A percentile compares a stretch with the other conserved stretches of the same genome.
Evolutionary conservation across 2,888 invertebrate species (phyloP).

Genomic region (Pristionchus arcanus): DNA sequence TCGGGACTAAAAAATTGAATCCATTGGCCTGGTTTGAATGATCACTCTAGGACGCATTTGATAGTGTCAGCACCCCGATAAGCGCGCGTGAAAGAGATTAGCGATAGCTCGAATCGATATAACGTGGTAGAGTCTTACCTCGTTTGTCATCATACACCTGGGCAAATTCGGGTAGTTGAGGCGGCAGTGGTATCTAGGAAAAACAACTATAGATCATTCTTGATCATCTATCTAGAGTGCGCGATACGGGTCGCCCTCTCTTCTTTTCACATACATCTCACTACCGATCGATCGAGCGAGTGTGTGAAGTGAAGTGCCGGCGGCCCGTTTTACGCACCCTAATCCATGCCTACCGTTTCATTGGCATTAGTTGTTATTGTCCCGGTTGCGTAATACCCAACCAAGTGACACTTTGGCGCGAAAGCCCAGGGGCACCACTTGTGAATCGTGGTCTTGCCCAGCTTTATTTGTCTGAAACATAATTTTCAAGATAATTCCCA

Average conservation of each 20-base stretch:
- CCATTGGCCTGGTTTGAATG: background rate
- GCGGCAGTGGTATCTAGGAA: constrained; percentile 4
- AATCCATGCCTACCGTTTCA: background rate
- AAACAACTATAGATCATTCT: too few species aligned
- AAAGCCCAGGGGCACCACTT: constrained; percentile 42
- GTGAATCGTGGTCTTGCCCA: constrained; percentile 24
- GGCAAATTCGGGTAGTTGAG: background rate
- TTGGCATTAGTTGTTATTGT: background rate
- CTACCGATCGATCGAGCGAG: too few species aligned
- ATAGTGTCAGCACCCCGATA: background rate
- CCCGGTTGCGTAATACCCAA: constrained; percentile 35
- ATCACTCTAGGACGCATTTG: background rate
- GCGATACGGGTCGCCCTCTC: too few species aligned
- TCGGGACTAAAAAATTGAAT: too few species aligned
- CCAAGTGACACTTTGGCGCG: constrained; percentile 8
- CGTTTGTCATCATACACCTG: constrained; percentile 4
- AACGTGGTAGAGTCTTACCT: background rate
- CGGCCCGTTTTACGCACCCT: background rate
- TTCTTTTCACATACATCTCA: too few species aligned
- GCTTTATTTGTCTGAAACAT: background rate
- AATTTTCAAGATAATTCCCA: background rate
- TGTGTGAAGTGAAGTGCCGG: background rate
- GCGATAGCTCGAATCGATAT: background rate
- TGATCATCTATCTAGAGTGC: too few species aligned
- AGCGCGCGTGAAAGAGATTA: background rate